Base-by-base conservation (phyloP, 2,797 vertebrate genomes). In the Oceanodroma leucorhoa region DNA sequence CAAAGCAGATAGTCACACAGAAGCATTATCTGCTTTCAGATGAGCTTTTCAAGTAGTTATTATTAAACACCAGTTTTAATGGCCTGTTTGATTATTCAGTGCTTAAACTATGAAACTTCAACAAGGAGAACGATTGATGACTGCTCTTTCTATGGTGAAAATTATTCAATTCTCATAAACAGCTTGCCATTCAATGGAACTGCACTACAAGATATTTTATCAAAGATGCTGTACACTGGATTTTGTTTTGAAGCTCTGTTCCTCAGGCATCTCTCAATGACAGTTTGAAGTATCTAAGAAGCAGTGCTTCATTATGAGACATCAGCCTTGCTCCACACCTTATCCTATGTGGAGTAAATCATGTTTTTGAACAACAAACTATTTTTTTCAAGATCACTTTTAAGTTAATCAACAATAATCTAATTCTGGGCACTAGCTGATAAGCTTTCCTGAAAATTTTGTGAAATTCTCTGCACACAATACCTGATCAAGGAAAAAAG, bases 41-140 rank as follows among this genome's bases (percentile, higher is more conserved):
- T 85, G 89, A 97, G 62, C 54, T 94, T 97, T 95, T 92, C 76
- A 89, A 95, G 96, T 64, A 60, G n/a, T 83, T 93, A 71, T 84
- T 91, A 85, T 90, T 85, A 95, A 67, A 40, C 27, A 67, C 36
- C n/a, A 62, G 11, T 96, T 97, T 91, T 92, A 92, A 89, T 86
- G 55, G 51, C 29, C 86, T 94, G 32, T 71, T 95, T 94, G 94
- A 96, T 97, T 94, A 96, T 87, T 87, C 40, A 70, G 51, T 78
- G 30, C 61, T 96, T 91, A 93, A 89, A 90, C 46, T 82, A 81
- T 15, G 30, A 93, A 87, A 81, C 15, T 88, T 95, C 75, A 88
- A 27, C 14, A 51, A 80, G 80, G 18, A 69, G 29, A 40, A 34
- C 4, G 2, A 69, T 5, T 69, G 90, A 73, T 94, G 55, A 83